Evolutionary conservation across 2,797 vertebrate genomes (phyloP).

Genomic region (Coracias cyanogaster): DNA sequence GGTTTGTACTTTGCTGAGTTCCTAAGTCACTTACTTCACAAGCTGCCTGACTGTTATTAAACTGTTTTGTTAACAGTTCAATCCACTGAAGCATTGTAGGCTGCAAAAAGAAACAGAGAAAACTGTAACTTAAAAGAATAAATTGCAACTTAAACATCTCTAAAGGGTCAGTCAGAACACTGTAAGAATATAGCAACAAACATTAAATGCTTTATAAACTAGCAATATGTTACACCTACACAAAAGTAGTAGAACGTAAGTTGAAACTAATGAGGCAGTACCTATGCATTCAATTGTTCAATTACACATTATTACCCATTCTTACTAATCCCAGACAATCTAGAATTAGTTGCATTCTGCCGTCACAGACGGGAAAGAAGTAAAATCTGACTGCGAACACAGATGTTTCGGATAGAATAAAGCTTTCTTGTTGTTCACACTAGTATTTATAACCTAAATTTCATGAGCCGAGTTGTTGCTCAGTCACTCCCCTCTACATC

Average conservation of each 20-base stretch:
- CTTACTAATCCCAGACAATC: not conserved
- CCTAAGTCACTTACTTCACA: conserved; percentile 89
- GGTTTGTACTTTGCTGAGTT: conserved; percentile 54
- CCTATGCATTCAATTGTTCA: too few species aligned
- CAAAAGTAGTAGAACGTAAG: not conserved
- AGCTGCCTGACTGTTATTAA: conserved; percentile 99
- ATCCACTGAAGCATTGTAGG: conserved; percentile 99
- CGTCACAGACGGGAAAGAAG: not conserved
- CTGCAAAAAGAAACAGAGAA: conserved; percentile 77
- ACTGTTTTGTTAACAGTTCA: conserved; percentile 97
- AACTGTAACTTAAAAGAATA: not conserved
- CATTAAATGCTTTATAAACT: not conserved
- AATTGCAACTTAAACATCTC: not conserved
- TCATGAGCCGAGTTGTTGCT: not conserved
- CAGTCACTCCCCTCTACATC: not conserved
- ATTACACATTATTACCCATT: not conserved
- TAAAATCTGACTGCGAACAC: not conserved
- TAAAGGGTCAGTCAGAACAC: not conserved
- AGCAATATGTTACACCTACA: not conserved
- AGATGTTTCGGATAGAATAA: not conserved
- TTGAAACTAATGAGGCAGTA: not conserved
- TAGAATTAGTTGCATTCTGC: not conserved
- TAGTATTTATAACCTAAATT: not conserved
- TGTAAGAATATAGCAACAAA: not conserved
- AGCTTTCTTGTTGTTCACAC: not conserved